Base-by-base conservation (phyloP, 2,797 vertebrate species). In the Karalla daura region DNA sequence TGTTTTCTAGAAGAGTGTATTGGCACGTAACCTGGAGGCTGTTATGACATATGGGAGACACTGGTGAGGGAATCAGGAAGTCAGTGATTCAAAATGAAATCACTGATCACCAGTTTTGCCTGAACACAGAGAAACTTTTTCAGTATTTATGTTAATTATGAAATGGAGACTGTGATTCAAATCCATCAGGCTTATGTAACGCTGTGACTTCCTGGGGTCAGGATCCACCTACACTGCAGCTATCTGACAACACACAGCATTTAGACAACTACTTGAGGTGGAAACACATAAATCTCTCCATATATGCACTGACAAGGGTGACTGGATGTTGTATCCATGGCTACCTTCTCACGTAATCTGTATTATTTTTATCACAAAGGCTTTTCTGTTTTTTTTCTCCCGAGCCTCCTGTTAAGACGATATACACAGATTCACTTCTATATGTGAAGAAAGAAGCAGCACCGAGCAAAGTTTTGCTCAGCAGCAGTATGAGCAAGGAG, bases 291-390 rank as follows among this genome's bases (percentile, higher is more conserved):
- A 86, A 85, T 84, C 84, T 84, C 80, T 86, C 86, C 82, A 86
- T 87, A 87, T 86, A 87, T 86, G 86, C 84, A 66, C 79, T 80
- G 78, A 87, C 82, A 81, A 76, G 85, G 78, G 80, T 78, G 85
- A 86, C 85, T 88, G 83, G 84, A 88, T 89, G 86, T 70, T 76
- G 89, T 90, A 87, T 89, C 90, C 90, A 90, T 91, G 89, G 85
- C 85, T 86, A 91, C 90, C 85, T 88, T 64, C 83, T 78, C 88
- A 85, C 76, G 78, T 80, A 90, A 85, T 87, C 84, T 78, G 78
- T 80, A 88, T 86, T 90, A 89, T 87, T 91, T 89, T 89, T 88
- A 89, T 88, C 86, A 86, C 85, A 86, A 88, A 88, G 81, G 70
- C 78, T 36, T 45, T 72, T 70, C 79, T 72, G 70, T 59, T 75